Base-by-base conservation (phyloP, 23 tunicate genomes). In the Pegea sp. region DNA sequence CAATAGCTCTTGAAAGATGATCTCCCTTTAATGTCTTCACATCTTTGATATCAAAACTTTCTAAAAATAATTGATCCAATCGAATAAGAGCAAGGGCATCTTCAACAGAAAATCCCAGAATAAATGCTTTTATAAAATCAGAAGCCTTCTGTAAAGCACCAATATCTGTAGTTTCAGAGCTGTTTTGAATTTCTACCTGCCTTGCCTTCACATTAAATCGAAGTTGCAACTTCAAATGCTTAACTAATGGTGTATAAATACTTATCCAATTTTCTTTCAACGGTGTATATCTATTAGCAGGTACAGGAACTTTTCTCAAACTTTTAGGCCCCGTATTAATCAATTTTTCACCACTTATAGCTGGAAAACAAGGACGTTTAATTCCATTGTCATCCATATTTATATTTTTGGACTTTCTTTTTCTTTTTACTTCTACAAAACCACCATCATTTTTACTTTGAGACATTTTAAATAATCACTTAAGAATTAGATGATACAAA, bases 211-310 rank as follows among this genome's bases (percentile, higher is more conserved):
- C 43, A 61, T 89, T 77, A 44, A 77, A 89, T 29, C 90, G 75
- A 23, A 89, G 54, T 57, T 89, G 80, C 22, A 89, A 52, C 34
- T 70, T 71, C 11, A 89, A 59, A 24, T 89, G 89, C 52, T 89
- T 71, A 3, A 77, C 90, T 11, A 89, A 56, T 30, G 98, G 98
- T 0, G 74, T 66, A 44, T 54, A 89, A 5, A 89, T 60, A 34
- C 78, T 89, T 71, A 70, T 60, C 98, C 98, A 89, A 59, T 65
- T 67, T 61, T 78, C 90, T 61, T 89, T 89, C 30, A 89, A 63
- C 6, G 98, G 90, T 19, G 98, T 62, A 52, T 76, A 77, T 51
- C 98, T 38, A 38, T n/a, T n/a, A n/a, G n/a, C n/a, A n/a, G n/a
- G n/a, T n/a, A n/a, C n/a, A n/a, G n/a, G n/a, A n/a, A n/a, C n/a